Evolutionary conservation across 2,113 vertebrate genomes (phyloP).

Genomic region (Sturnira hondurensis): DNA sequence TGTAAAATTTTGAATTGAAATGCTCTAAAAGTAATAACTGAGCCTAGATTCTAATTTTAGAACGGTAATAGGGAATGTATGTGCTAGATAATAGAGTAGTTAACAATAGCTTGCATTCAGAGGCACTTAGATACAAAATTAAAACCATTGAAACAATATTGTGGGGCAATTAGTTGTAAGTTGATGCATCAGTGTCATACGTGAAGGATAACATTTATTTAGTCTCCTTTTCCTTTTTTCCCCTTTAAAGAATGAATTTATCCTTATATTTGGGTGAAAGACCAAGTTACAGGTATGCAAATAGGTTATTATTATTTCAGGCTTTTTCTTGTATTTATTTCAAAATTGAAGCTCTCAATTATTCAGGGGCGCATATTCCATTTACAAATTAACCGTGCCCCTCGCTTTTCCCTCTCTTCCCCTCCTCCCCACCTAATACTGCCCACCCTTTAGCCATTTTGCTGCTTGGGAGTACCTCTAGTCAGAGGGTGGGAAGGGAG

Average conservation of each 20-base stretch:
- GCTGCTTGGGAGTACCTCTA: constrained; percentile 71
- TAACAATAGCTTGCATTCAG: constrained; percentile 25
- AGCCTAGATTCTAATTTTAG: constrained; percentile 53
- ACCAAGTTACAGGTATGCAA: constrained; percentile 80
- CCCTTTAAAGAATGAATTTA: constrained; percentile 80
- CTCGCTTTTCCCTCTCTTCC: constrained; percentile 65
- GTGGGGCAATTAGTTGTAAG: constrained; percentile 67
- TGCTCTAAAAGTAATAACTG: constrained; percentile 52
- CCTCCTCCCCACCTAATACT: constrained; percentile 63
- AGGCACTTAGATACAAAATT: constrained; percentile 56
- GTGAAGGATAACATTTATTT: constrained; percentile 78
- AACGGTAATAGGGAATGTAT: constrained; percentile 43
- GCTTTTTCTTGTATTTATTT: constrained; percentile 77
- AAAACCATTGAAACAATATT: constrained; percentile 54
- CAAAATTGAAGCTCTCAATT: constrained; percentile 76
- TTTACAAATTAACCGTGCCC: constrained; percentile 66
- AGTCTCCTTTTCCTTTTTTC: constrained; percentile 80
- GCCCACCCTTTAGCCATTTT: constrained; percentile 65
- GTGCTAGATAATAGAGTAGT: constrained; percentile 33
- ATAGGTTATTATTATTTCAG: constrained; percentile 79
- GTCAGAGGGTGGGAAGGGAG: constrained; percentile 78
- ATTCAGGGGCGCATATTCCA: constrained; percentile 72
- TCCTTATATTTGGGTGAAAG: constrained; percentile 80
- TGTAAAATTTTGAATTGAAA: constrained; percentile 35
- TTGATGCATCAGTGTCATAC: constrained; percentile 77